Base-by-base conservation (phyloP, 2,888 invertebrate species). In the Furcula furcula region DNA sequence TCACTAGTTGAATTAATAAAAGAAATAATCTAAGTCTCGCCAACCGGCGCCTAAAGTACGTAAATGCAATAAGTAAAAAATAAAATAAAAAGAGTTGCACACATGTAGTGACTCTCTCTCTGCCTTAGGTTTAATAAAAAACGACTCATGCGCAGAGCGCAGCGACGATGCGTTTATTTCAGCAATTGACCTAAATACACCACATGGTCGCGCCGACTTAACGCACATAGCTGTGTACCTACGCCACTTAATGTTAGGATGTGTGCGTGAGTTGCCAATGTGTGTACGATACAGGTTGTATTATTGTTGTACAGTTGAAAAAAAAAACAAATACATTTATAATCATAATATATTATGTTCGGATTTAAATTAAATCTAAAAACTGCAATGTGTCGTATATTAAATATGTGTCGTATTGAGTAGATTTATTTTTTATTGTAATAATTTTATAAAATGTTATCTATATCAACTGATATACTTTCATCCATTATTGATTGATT, bases 171-270 rank as follows among this genome's bases (percentile, higher is more conserved):
- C 66, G 74, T 73, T 82, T 81, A 79, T 83, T 83, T 80, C 71
- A 76, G 72, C 81, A 77, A 78, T 78, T 86, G 86, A 85, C 84
- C 85, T 56, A 83, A 84, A 85, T 85, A 68, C 68, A 64, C 65
- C 79, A 77, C 76, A 77, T 76, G 82, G 77, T 61, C 68, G 63
- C 58, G 65, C 75, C 66, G 72, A 55, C 62, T 66, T 74, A 81
- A 63, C 61, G 56, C 42, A 45, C 55, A 55, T 55, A 58, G 55
- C 58, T 46, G 60, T 45, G 47, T 37, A 50, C 48, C 57, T 61
- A 71, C 57, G 58, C 41, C 28, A 16, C 28, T 28, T 16, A n/a
- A 18, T 15, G 43, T 40, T 36, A 38, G 27, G 14, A 37, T 23
- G 59, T 56, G 56, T 60, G 58, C 22, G 51, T 55, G 57, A 37